Percentiles rank a stretch among this genome's conserved stretches.
Conservation (phyloP, 2,888 invertebrate species). For the Schizotus pectinicornis region DNA sequence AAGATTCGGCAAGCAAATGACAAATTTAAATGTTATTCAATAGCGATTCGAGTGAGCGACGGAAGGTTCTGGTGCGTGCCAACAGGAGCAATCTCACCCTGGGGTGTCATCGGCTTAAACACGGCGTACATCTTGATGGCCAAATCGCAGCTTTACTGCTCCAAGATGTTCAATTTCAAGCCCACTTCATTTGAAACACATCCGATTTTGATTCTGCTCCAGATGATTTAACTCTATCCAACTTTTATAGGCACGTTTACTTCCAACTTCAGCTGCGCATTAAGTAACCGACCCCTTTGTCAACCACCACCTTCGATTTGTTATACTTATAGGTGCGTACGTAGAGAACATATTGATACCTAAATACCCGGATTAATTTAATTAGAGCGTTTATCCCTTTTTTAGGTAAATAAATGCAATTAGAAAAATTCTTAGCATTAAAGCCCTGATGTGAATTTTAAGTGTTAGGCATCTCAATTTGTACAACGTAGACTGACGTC, state of each 20-base stretch:
- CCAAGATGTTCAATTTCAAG: slow-evolving; percentile 54
- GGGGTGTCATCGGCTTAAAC: slow-evolving; percentile 58
- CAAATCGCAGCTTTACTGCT: slow-evolving; percentile 56
- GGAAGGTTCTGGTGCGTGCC: slow-evolving; percentile 52
- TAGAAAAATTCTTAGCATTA: too few relatives aligned
- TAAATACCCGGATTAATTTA: too few relatives aligned
- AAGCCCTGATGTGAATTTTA: too few relatives aligned
- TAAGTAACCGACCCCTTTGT: background rate
- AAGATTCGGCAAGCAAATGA: slow-evolving; percentile 35
- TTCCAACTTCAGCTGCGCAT: background rate
- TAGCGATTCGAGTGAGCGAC: slow-evolving; percentile 47
- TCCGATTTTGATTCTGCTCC: slow-evolving; percentile 36
- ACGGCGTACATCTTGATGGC: slow-evolving; percentile 59
- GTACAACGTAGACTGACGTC: too few relatives aligned
- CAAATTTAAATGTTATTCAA: slow-evolving; percentile 50
- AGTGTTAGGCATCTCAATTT: too few relatives aligned
- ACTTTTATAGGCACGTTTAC: slow-evolving; percentile 19
- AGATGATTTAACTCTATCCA: slow-evolving; percentile 24
- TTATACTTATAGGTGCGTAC: background rate
- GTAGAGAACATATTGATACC: too few relatives aligned
- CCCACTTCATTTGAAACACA: slow-evolving; percentile 52
- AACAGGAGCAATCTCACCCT: slow-evolving; percentile 55
- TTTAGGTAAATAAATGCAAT: too few relatives aligned
- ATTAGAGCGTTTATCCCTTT: too few relatives aligned
- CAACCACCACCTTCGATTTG: background rate